A percentile compares a stretch with the other conserved stretches of the same genome.
phyloP scores from a whole-genome alignment of 2,113 vertebrate species.

The Patagioenas fasciata region DNA sequence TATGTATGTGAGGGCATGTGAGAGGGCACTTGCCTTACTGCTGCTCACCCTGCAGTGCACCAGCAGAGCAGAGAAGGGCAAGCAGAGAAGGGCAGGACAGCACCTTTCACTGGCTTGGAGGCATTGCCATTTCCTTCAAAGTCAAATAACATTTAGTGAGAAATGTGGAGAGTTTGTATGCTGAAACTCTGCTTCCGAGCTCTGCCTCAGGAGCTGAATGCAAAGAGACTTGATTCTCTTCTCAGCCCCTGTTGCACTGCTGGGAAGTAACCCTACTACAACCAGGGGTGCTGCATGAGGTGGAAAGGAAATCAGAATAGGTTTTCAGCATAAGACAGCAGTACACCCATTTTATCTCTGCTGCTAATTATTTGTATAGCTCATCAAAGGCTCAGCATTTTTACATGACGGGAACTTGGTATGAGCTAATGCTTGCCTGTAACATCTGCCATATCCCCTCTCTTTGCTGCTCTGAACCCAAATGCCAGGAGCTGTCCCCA shows the following conservation, averaged over 20 bases:
- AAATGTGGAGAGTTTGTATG: background rate
- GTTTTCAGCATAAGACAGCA: background rate
- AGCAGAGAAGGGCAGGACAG: background rate
- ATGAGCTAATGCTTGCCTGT: background rate
- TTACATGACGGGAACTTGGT: background rate
- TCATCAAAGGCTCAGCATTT: background rate
- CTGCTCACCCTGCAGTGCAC: background rate
- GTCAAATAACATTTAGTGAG: background rate
- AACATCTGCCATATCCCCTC: background rate
- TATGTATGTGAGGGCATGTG: background rate
- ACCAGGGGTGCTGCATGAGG: background rate
- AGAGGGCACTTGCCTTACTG: background rate
- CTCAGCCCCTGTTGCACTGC: background rate
- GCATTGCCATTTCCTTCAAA: background rate
- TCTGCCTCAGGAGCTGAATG: background rate
- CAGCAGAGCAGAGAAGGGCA: background rate
- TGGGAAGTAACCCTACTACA: background rate
- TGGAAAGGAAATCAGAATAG: background rate
- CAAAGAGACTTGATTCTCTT: background rate
- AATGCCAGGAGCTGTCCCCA: background rate
- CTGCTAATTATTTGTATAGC: slow-evolving; percentile 10
- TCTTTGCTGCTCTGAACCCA: background rate
- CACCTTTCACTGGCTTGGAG: accelerated
- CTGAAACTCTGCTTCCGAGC: background rate
- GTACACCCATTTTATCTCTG: background rate